phyloP scores from a whole-genome alignment of 2,888 invertebrate species.

The Globia sparganii region DNA sequence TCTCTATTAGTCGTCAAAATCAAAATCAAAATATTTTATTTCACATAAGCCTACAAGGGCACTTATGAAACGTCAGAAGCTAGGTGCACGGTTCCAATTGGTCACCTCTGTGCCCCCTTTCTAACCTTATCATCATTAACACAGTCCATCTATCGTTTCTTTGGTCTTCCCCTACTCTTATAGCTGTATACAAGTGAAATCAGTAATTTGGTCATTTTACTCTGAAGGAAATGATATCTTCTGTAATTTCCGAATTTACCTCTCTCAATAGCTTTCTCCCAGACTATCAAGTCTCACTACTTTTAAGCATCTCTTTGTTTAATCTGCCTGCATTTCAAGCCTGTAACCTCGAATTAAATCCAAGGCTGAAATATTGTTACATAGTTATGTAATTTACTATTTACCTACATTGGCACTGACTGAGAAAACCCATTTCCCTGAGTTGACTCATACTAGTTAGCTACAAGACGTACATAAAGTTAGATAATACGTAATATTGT shows the following conservation, averaged over 20 bases:
- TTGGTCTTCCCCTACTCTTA: not conserved
- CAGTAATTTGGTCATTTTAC: not conserved
- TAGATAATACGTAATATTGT: constrained; percentile 22
- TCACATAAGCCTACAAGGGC: no score
- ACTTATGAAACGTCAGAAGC: no score
- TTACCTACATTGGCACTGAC: constrained; percentile 21
- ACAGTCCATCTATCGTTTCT: no score
- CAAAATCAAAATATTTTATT: no score
- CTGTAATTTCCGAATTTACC: constrained; percentile 3
- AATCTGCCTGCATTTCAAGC: not conserved
- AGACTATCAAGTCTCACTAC: not conserved
- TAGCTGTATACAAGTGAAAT: not conserved
- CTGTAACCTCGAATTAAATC: constrained; percentile 7
- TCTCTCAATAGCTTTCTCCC: not conserved
- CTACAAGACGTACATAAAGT: constrained; percentile 7
- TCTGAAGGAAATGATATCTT: not conserved
- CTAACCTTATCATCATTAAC: not conserved
- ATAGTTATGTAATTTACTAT: constrained; percentile 28
- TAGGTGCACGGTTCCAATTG: no score
- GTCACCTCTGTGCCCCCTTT: not conserved
- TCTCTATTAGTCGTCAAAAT: not conserved
- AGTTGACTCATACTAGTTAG: constrained; percentile 30
- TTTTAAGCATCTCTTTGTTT: not conserved
- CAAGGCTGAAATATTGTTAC: constrained; percentile 15
- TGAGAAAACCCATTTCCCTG: constrained; percentile 40